These are phyloP conservation scores for Orestias chungarensis DNA, from an alignment of 2,797 vertebrate species.

Conservation along the genomic window DNA sequence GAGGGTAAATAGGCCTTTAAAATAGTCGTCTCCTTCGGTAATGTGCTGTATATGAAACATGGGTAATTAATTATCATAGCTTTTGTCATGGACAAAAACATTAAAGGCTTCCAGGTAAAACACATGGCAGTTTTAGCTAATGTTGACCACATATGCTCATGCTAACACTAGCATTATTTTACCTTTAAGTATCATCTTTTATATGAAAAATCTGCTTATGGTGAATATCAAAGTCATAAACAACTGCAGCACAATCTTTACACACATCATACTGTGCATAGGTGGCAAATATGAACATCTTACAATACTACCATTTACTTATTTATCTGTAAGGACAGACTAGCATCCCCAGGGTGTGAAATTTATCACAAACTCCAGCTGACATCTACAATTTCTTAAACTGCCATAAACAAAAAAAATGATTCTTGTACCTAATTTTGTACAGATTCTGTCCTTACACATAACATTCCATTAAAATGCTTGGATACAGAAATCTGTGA, in stretches of 20 bases:
- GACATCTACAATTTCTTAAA: neutral
- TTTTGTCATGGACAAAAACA: too few species aligned
- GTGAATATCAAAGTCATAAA: too few species aligned
- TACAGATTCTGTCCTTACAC: neutral
- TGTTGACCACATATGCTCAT: too few species aligned
- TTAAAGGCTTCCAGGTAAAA: too few species aligned
- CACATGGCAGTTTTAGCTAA: too few species aligned
- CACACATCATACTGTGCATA: constrained; percentile 18
- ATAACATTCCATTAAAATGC: neutral
- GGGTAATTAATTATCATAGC: too few species aligned
- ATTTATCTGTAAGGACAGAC: neutral
- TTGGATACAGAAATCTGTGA: neutral
- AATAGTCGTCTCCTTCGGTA: too few species aligned
- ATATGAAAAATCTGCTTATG: constrained; percentile 47
- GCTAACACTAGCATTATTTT: too few species aligned
- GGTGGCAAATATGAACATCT: constrained; percentile 29
- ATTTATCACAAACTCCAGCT: neutral
- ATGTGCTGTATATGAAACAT: too few species aligned
- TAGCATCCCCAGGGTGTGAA: too few species aligned
- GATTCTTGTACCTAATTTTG: neutral
- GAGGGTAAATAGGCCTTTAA: too few species aligned
- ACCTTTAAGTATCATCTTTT: too few species aligned
- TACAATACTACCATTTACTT: constrained; percentile 13
- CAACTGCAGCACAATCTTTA: constrained; percentile 30
- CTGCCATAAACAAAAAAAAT: neutral